A percentile compares a stretch with the other conserved stretches of the same genome.
These are phyloP conservation scores for Papilio protenor DNA, from an alignment of 2,888 invertebrate genomes.

Conservation along the genomic window DNA sequence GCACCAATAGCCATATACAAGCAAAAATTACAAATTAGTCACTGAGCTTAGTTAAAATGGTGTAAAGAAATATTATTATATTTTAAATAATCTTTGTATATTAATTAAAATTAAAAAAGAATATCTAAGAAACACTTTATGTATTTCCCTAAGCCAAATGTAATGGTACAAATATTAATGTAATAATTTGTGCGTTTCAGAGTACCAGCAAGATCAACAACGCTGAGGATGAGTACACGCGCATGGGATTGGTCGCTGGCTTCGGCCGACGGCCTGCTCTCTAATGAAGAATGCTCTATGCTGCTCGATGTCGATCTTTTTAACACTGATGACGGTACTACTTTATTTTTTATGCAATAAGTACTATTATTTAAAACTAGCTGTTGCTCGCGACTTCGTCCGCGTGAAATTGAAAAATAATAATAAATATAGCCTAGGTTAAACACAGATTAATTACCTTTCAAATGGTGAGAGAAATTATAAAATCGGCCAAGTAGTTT, in stretches of 20 bases:
- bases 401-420: too few species aligned
- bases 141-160: background rate
- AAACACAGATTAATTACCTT: too few species aligned
- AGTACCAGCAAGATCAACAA: slow-evolving; percentile 52
- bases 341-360: slow-evolving; percentile 11
- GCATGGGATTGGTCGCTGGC: slow-evolving; percentile 74
- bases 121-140: too few species aligned
- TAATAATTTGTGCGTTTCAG: slow-evolving; percentile 60
- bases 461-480: too few species aligned
- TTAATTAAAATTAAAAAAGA: too few species aligned
- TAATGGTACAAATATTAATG: slow-evolving; percentile 1
- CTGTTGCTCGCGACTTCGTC: too few species aligned
- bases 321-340: slow-evolving; percentile 69
- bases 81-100: too few species aligned
- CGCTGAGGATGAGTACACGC: slow-evolving; percentile 73
- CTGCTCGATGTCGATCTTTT: slow-evolving; percentile 80
- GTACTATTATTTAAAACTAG: too few species aligned
- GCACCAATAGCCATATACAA: too few species aligned
- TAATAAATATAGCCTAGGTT: too few species aligned
- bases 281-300: slow-evolving; percentile 76
- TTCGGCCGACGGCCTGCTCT: slow-evolving; percentile 78
- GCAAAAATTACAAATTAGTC: background rate
- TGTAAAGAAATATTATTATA: background rate
- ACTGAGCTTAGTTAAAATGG: background rate
- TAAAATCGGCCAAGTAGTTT: too few species aligned